phyloP scores from a whole-genome alignment of 2,888 invertebrate species.

The Brenthis hecate region DNA sequence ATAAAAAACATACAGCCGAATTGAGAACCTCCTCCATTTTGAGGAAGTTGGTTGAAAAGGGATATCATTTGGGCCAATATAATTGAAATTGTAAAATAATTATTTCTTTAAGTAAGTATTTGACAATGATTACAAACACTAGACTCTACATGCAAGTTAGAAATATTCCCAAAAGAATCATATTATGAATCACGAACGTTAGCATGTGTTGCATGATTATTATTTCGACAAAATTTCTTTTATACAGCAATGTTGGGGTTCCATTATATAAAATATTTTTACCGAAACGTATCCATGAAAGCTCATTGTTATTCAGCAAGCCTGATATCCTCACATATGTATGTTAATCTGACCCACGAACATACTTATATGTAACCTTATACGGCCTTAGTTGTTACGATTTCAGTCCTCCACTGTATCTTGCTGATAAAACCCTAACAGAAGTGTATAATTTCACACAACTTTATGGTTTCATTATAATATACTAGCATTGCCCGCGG shows the following conservation, averaged over 20 bases:
- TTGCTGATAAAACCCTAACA: slow-evolving; percentile 16
- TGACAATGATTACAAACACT: too few relatives aligned
- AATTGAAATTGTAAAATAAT: too few relatives aligned
- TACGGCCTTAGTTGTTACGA: not conserved
- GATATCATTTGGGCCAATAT: too few relatives aligned
- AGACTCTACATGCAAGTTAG: not conserved
- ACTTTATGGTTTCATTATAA: slow-evolving; percentile 2
- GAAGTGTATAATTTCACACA: slow-evolving; percentile 15
- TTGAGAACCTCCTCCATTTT: too few relatives aligned
- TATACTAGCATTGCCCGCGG: too few relatives aligned
- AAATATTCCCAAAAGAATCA: not conserved
- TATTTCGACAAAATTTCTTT: slow-evolving; percentile 6
- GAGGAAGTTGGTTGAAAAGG: too few relatives aligned
- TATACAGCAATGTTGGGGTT: not conserved
- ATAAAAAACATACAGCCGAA: too few relatives aligned
- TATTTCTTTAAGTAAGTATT: too few relatives aligned
- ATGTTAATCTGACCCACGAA: slow-evolving; percentile 19
- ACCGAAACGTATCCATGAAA: slow-evolving; percentile 9
- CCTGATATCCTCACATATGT: slow-evolving; percentile 19
- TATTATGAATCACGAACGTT: not conserved
- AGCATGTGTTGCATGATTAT: not conserved
- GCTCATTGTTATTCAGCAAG: slow-evolving; percentile 17
- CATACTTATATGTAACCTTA: slow-evolving; percentile 2
- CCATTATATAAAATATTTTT: slow-evolving; percentile 8
- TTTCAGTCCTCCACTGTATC: slow-evolving; percentile 12